phyloP scores from a whole-genome alignment of 2,113 vertebrate genomes.

The Spheniscus mendiculus region DNA sequence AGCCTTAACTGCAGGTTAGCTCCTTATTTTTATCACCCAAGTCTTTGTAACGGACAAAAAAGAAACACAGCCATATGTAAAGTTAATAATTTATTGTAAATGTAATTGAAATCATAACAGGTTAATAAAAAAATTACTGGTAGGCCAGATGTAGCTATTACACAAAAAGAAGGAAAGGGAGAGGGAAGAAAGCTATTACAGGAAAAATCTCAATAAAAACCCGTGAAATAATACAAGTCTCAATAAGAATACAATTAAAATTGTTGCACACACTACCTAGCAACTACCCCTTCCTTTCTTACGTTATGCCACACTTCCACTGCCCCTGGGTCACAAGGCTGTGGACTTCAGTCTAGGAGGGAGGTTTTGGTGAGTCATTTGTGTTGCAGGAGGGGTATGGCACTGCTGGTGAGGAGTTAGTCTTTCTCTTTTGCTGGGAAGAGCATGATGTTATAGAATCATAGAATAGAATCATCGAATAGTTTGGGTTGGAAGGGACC shows the following conservation, averaged over 20 bases:
- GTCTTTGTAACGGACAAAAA: neutral
- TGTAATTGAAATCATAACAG: neutral
- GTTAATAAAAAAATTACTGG: neutral
- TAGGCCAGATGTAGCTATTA: neutral
- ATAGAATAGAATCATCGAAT: too few species aligned
- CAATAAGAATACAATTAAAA: neutral
- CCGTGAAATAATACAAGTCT: neutral
- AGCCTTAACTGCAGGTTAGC: neutral
- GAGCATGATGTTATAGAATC: neutral
- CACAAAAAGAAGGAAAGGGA: neutral
- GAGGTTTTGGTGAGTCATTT: accelerated
- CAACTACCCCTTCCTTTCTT: neutral
- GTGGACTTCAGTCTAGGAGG: neutral
- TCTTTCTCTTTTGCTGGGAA: neutral
- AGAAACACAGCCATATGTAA: neutral
- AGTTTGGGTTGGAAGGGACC: too few species aligned
- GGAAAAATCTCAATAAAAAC: neutral
- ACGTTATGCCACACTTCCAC: accelerated
- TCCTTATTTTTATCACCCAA: neutral
- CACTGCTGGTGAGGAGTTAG: neutral
- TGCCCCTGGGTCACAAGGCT: neutral
- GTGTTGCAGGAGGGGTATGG: accelerated
- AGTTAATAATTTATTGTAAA: neutral
- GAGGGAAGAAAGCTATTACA: neutral
- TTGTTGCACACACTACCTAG: neutral